Percentiles rank a stretch among this genome's conserved stretches.
Conservation (phyloP, 2,113 vertebrate genomes). For the Takifugu bimaculatus region DNA sequence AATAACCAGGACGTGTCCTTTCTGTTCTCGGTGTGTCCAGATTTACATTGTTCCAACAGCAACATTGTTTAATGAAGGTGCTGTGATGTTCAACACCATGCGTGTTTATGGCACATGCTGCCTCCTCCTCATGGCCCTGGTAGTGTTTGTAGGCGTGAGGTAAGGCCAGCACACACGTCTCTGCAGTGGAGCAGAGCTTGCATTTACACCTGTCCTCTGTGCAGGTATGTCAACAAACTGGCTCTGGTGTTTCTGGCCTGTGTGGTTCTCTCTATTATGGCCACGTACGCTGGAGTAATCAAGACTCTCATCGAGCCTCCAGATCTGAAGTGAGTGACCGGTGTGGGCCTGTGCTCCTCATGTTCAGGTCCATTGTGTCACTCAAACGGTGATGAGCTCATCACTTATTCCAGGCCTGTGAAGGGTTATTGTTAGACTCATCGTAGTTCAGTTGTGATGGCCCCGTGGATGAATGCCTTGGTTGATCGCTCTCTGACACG, state of each 20-base stretch:
- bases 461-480: too few species aligned
- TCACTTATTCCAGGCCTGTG: too few species aligned
- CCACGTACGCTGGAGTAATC: conserved; percentile 91
- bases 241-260: conserved; percentile 92
- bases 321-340: conserved; percentile 79
- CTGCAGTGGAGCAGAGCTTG: background rate
- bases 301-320: conserved; percentile 81
- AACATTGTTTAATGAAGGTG: conserved; percentile 62
- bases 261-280: conserved; percentile 90
- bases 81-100: conserved; percentile 80
- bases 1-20: background rate
- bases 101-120: conserved; percentile 87
- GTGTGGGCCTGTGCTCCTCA: too few species aligned
- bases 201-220: background rate
- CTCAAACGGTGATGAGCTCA: too few species aligned
- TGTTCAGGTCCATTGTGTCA: too few species aligned
- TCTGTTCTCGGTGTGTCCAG: conserved; percentile 55
- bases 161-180: conserved; percentile 46
- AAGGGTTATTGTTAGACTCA: too few species aligned
- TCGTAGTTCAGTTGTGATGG: too few species aligned
- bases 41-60: conserved; percentile 84
- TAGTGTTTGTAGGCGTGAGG: conserved; percentile 94
- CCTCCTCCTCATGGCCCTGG: conserved; percentile 84
- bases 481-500: too few species aligned
- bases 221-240: conserved; percentile 89